Evolutionary conservation across 2,113 vertebrate genomes (phyloP).

Genomic region (Ceratotherium simum): DNA sequence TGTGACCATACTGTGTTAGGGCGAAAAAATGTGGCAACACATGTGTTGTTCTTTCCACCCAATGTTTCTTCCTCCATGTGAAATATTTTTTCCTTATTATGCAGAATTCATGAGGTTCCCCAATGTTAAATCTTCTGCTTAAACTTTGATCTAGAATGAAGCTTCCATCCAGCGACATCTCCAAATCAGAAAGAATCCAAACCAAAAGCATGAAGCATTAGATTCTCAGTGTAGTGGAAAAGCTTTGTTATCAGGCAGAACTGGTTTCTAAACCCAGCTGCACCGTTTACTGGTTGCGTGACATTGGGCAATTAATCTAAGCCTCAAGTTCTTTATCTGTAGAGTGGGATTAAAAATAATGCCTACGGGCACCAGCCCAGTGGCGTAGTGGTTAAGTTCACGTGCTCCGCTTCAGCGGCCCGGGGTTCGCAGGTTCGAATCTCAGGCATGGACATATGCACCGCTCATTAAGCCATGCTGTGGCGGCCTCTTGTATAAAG

Average conservation of each 20-base stretch:
- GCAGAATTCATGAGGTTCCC: neutral
- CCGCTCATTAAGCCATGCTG: no score
- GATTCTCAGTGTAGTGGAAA: accelerated
- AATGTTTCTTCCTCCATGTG: accelerated
- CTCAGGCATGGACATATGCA: no score
- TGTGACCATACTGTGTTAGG: neutral
- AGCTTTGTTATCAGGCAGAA: neutral
- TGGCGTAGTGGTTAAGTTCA: no score
- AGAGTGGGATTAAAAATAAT: neutral
- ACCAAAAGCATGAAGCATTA: neutral
- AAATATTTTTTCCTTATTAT: neutral
- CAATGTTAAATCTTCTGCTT: neutral
- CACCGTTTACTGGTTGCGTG: accelerated
- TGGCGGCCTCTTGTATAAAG: no score
- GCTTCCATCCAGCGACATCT: neutral
- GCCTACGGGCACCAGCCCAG: no score
- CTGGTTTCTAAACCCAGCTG: neutral
- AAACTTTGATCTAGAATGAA: neutral
- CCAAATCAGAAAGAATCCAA: neutral
- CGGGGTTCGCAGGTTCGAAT: no score
- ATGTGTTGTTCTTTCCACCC: neutral
- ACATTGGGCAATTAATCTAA: accelerated
- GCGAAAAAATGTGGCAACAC: accelerated
- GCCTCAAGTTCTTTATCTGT: neutral
- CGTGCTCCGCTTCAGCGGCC: no score